Evolutionary conservation across 2,888 invertebrate genomes (phyloP).

Genomic region (Luffia ferchaultella): DNA sequence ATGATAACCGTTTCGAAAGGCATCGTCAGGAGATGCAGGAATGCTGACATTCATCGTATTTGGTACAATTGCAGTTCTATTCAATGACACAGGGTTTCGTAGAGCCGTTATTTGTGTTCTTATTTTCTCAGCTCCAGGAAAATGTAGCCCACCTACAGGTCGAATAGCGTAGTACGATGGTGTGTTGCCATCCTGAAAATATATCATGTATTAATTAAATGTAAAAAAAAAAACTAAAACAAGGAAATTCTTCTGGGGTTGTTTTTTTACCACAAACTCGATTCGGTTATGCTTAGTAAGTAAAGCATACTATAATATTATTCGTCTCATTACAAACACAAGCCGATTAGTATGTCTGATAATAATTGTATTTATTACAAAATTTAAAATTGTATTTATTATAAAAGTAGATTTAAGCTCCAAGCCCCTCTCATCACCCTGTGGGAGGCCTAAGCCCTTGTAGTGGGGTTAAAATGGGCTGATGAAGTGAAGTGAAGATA

Average conservation of each 20-base stretch:
- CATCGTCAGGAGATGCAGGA: not conserved
- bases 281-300: too few relatives aligned
- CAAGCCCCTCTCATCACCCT: too few relatives aligned
- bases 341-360: too few relatives aligned
- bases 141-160: conserved; percentile 47
- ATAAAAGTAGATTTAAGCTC: too few relatives aligned
- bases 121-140: conserved; percentile 50
- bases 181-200: conserved; percentile 28
- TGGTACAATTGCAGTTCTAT: conserved; percentile 11
- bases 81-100: conserved; percentile 19
- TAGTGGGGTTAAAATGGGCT: too few relatives aligned
- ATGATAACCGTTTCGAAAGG: conserved; percentile 8
- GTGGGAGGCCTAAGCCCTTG: too few relatives aligned
- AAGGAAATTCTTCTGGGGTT: not conserved
- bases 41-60: conserved; percentile 19
- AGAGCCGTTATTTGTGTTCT: conserved; percentile 32
- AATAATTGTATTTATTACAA: too few relatives aligned
- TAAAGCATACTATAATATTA: too few relatives aligned
- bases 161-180: conserved; percentile 40
- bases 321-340: too few relatives aligned
- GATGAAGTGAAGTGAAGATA: too few relatives aligned
- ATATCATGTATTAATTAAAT: not conserved
- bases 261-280: not conserved
- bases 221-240: not conserved
- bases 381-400: too few relatives aligned